Conservation (phyloP, 2,113 vertebrate genomes). For the Sceloporus undulatus region DNA sequence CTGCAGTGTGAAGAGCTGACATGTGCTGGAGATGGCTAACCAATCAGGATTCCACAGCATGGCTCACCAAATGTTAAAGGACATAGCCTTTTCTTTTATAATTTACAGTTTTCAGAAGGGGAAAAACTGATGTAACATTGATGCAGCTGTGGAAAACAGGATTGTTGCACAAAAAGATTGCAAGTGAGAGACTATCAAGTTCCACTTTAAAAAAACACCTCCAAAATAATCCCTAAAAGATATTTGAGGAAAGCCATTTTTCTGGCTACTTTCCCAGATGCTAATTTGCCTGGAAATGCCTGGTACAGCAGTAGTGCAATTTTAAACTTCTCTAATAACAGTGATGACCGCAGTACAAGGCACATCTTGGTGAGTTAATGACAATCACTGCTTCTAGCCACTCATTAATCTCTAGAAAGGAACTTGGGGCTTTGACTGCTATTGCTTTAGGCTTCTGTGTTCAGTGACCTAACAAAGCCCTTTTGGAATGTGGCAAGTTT, state of each 20-base stretch:
- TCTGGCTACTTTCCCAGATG: slow-evolving; percentile 57
- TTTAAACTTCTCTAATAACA: slow-evolving; percentile 21
- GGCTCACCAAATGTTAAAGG: not conserved
- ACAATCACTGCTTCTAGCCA: not conserved
- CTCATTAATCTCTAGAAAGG: slow-evolving; percentile 7
- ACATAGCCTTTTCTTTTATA: not conserved
- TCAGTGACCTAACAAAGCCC: slow-evolving; percentile 9
- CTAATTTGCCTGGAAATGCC: slow-evolving; percentile 69
- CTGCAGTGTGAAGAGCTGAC: not conserved
- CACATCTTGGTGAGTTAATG: slow-evolving; percentile 49
- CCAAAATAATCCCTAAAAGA: slow-evolving; percentile 39
- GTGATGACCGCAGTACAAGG: slow-evolving; percentile 11
- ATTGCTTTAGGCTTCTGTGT: not conserved
- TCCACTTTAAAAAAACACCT: not conserved
- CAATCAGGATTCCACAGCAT: not conserved
- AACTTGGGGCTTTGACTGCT: slow-evolving; percentile 14
- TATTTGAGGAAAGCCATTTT: slow-evolving; percentile 45
- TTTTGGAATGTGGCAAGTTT: not conserved
- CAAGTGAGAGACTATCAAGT: slow-evolving; percentile 16
- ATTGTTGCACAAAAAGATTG: not conserved
- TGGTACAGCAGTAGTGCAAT: slow-evolving; percentile 41
- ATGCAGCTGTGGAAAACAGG: slow-evolving; percentile 3
- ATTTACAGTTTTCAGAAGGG: not conserved
- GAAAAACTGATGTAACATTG: not conserved
- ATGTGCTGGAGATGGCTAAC: not conserved